Evolutionary conservation across 1,140 invertebrate genomes (phyloP), one percentile per base, ranked within the genome.

Genomic region (Caenorhabditis latens): DNA sequence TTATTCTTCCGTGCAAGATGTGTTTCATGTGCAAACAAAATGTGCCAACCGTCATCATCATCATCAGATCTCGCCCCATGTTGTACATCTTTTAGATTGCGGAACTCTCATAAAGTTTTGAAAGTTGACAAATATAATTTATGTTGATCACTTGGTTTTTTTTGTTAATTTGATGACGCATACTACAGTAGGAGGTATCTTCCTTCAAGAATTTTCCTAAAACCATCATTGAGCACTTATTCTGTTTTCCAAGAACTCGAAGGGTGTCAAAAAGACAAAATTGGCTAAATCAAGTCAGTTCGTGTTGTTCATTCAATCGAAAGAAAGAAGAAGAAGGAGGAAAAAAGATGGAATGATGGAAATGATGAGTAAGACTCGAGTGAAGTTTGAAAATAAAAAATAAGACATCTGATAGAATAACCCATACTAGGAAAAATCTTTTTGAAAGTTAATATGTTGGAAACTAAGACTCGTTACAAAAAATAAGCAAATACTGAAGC

Each of bases 71-170:
- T 79, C 71, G 24, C 43, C 43, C 67, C 71, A 79, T 79, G 71
- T 79, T 79, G 71, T 79, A 79, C 71, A 79, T 79, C 71, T 79
- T 79, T 79, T 79, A 79, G 71, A 79, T 79, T 53, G 71, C 71
- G 71, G 71, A 79, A 79, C 71, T 53, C 46, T 53, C 71, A 79
- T 79, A 79, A 79, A 79, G 71, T 79, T 79, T 79, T 79, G 71
- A 79, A 79, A 79, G 71, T 79, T 79, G 71, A 79, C 71, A 50
- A 71, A 24, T n/a, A 8, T 16, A 53, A 53, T 53, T 53, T 53
- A 16, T 53, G 11, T 11, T 53, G 32, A 32, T 32, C 32, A 32
- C 32, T 32, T 32, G n/a, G n/a, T n/a, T n/a, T n/a, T n/a, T n/a
- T n/a, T n/a, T 2, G 0, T 32, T 32, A 32, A 32, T 32, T 32